Base-by-base conservation (phyloP, 2,797 vertebrate genomes). In the Chiroxiphia lanceolata region DNA sequence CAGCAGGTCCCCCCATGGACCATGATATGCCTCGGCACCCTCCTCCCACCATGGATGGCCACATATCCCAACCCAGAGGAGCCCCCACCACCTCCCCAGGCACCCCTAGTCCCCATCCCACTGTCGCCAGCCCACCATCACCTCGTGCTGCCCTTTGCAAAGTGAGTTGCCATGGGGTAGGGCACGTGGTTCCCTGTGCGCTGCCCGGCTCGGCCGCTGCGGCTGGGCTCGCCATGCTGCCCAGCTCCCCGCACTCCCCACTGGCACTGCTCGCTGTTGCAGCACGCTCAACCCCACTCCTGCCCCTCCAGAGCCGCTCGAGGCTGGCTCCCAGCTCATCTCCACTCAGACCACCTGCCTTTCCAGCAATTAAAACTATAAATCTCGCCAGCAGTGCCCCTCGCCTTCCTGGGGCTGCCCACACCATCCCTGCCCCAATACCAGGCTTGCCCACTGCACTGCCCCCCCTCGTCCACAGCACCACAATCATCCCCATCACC, bases 291-390 rank as follows among this genome's bases (percentile, higher is more conserved):
- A 63, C 79, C 75, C 67, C 17, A 3, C 20, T 59, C 51, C 67
- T 15, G 45, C 60, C 83, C 89, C 42, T 65, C 87, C 33, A 38
- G 91, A 85, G 74, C 79, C 33, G 9, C 81, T 83, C 33, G 38
- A 59, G 56, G 76, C 72, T 10, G 22, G 80, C 48, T 75, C 65
- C 70, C 3, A 16, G 87, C 74, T 94, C 54, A 8, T 38, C 85
- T 69, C 47, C 3, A 26, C 76, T 75, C 57, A 19, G 61, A 65
- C 77, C 31, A 3, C 71, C 94, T 67, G 71, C 86, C 80, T 91
- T 91, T 82, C 80, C 95, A 75, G 92, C 45, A 6, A 96, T 96
- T 97, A 97, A 97, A 97, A 77, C 40, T 6, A 91, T 93, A 77
- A 93, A 94, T 75, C 82, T 91, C 8, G 68, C 77, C 94, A 83